Base-by-base conservation (phyloP, 2,797 vertebrate genomes). In the Novumbra hubbsi region DNA sequence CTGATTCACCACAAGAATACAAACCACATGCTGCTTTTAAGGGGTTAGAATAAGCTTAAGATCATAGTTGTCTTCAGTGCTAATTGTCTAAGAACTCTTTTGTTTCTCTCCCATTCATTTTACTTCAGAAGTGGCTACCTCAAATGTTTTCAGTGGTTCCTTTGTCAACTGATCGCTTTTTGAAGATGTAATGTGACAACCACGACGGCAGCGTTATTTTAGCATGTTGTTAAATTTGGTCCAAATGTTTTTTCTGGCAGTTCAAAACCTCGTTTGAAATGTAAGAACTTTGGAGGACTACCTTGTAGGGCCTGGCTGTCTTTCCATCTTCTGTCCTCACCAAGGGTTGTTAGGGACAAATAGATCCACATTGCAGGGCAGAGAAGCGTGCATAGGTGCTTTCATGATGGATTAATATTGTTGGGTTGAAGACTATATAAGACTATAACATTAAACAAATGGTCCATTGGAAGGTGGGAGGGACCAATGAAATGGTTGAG, bases 1-100 rank as follows among this genome's bases (percentile, higher is more conserved):
- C 80, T 84, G 87, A 85, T 80, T 82, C 70, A 70, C 85, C 86
- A 83, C 90, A 89, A 88, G 80, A 78, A 80, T 67, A 82, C 82
- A 86, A 90, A 91, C 87, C 87, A 90, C 86, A 89, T 90, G 87
- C 84, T 85, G 87, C 90, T 90, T 92, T 91, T 87, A 91, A 92
- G 91, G 90, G 89, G 89, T 83, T 88, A 83, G 88, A 90, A 91
- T 90, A 92, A 92, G 90, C 82, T 82, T 84, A 90, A 90, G 88
- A 92, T 92, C 92, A 92, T 83, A 90, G 88, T 89, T 89, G 87
- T 90, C 88, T 88, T 80, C 88, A 87, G 85, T 88, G 90, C 88
- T 92, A 92, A 93, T 92, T 90, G 89, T 90, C 88, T 91, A 87
- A 85, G 85, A 90, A 87, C 84, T 90, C 85, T 90, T 89, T 88